Evolutionary conservation across 2,113 vertebrate genomes (phyloP).

Genomic region (Anolis carolinensis): DNA sequence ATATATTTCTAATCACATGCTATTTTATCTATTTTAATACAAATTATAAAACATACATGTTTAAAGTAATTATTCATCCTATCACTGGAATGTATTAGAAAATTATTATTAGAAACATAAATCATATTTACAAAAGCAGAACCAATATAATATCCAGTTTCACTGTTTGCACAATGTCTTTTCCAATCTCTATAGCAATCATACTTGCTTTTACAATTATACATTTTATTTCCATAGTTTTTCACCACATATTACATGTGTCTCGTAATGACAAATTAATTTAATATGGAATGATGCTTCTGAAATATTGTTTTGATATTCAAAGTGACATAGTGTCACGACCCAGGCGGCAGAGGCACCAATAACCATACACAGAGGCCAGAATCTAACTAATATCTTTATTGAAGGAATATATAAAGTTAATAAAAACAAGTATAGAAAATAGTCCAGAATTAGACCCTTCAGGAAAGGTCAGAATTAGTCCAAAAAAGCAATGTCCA

Average conservation of each 20-base stretch:
- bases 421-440: too few relatives aligned
- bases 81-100: not conserved
- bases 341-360: too few relatives aligned
- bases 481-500: too few relatives aligned
- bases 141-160: not conserved
- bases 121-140: not conserved
- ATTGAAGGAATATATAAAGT: too few relatives aligned
- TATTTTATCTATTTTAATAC: constrained; percentile 31
- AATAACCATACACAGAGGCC: too few relatives aligned
- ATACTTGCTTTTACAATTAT: not conserved
- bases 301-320: constrained; percentile 21
- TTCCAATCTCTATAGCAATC: not conserved
- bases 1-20: not conserved
- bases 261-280: not conserved
- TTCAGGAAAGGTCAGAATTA: too few relatives aligned
- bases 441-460: too few relatives aligned
- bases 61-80: constrained; percentile 36
- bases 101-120: not conserved
- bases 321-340: too few relatives aligned
- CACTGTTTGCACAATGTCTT: not conserved
- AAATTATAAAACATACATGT: not conserved
- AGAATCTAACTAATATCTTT: too few relatives aligned
- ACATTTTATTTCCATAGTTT: constrained; percentile 7
- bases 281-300: constrained; percentile 16
- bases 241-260: not conserved